Evolutionary conservation across 2,113 vertebrate genomes (phyloP).

Genomic region (Lucifuga dentata): DNA sequence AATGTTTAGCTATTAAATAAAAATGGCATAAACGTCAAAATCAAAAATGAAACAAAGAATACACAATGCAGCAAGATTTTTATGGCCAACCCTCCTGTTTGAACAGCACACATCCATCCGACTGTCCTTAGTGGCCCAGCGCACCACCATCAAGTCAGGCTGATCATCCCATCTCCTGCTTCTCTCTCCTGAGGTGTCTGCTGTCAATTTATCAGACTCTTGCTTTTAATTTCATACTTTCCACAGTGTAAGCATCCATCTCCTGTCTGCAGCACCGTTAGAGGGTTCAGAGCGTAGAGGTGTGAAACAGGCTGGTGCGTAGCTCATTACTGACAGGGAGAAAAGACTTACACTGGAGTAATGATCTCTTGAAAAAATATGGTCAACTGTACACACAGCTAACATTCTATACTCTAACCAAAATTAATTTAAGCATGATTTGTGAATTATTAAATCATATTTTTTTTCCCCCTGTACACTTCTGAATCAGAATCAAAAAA

Average conservation of each 20-base stretch:
- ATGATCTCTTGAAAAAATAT: constrained; percentile 43
- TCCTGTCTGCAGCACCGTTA: constrained; percentile 63
- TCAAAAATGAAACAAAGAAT: constrained; percentile 57
- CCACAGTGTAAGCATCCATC: constrained; percentile 75
- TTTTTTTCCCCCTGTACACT: no score
- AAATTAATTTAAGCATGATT: no score
- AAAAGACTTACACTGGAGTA: constrained; percentile 50
- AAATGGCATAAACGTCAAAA: constrained; percentile 50
- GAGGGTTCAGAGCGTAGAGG: constrained; percentile 58
- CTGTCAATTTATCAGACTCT: constrained; percentile 76
- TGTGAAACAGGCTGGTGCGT: constrained; percentile 59
- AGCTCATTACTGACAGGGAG: constrained; percentile 60
- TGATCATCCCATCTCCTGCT: constrained; percentile 71
- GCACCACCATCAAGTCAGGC: constrained; percentile 64
- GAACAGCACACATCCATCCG: constrained; percentile 57
- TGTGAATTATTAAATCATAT: no score
- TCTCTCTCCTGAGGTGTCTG: constrained; percentile 74
- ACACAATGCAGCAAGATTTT: constrained; percentile 42
- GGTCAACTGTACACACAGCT: constrained; percentile 19
- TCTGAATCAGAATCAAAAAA: constrained; percentile 14
- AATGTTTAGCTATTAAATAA: constrained; percentile 1
- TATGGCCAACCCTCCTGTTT: constrained; percentile 47
- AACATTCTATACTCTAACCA: neutral
- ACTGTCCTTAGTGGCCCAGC: constrained; percentile 46
- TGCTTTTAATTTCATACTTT: constrained; percentile 78